A percentile compares a stretch with the other conserved stretches of the same genome.
Evolutionary conservation across 1,140 invertebrate genomes (phyloP).

Genomic region (Leucophenga varia): DNA sequence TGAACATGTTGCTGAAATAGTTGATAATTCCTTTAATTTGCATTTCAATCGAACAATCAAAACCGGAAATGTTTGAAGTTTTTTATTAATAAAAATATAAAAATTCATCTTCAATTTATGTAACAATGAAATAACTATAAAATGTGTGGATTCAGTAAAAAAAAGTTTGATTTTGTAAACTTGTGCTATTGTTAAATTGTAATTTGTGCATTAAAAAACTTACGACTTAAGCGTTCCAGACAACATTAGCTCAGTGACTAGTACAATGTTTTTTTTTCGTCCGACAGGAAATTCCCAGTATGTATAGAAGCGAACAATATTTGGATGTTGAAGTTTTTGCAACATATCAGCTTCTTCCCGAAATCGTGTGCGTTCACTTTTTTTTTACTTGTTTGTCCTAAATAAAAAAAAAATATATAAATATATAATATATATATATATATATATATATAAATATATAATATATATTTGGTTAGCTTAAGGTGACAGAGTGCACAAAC

Average conservation of each 20-base stretch:
- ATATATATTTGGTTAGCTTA: too few species aligned
- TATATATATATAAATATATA: constrained; percentile 8
- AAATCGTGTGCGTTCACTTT: constrained; percentile 90
- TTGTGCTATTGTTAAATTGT: too few species aligned
- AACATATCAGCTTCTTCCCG: constrained; percentile 99
- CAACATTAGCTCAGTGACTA: constrained; percentile 99
- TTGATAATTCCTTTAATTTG: background rate
- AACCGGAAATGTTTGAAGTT: too few species aligned
- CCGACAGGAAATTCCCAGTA: constrained; percentile 95
- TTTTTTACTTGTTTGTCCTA: constrained; percentile 88
- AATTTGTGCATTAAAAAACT: constrained; percentile 47
- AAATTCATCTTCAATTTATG: background rate
- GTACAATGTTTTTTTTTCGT: constrained; percentile 95
- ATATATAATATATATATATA: background rate
- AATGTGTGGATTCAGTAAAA: background rate
- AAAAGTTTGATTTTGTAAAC: background rate
- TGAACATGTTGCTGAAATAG: too few species aligned
- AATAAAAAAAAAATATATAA: constrained; percentile 4
- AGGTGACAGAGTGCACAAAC: too few species aligned
- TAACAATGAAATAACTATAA: background rate
- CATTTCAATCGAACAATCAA: too few species aligned
- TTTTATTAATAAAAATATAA: constrained; percentile 1
- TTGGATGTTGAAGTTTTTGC: constrained; percentile 98
- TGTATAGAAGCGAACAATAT: constrained; percentile 99
- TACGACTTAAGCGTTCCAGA: constrained; percentile 98